phyloP scores from a whole-genome alignment of 2,888 invertebrate species.

The Drosophila peninsularis region DNA sequence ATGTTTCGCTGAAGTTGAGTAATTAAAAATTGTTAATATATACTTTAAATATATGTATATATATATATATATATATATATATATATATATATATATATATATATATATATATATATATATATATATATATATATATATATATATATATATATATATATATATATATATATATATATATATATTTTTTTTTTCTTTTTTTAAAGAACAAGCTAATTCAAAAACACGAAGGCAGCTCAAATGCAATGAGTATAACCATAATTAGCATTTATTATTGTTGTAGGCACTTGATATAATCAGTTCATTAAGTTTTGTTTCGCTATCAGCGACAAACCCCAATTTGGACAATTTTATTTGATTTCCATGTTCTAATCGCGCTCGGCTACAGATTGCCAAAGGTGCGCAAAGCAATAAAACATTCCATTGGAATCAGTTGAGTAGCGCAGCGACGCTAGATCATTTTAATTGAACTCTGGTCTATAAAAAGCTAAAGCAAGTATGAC shows the following conservation, averaged over 20 bases:
- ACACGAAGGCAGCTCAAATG: background rate
- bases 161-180: no score
- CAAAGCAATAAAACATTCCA: slow-evolving; percentile 22
- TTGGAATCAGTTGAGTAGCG: slow-evolving; percentile 12
- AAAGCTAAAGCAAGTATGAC: slow-evolving; percentile 17
- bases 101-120: no score
- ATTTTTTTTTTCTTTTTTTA: background rate
- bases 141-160: no score
- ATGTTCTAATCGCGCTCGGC: background rate
- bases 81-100: no score
- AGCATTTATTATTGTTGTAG: background rate
- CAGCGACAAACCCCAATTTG: background rate
- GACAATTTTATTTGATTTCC: background rate
- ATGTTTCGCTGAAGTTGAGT: background rate
- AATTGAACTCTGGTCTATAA: slow-evolving; percentile 44
- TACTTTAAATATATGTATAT: no score
- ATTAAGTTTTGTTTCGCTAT: background rate
- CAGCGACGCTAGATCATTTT: slow-evolving; percentile 29
- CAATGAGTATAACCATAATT: background rate
- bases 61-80: no score
- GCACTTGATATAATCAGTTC: background rate
- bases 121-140: no score
- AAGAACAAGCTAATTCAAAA: no score
- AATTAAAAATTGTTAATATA: background rate
- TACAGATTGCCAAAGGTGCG: background rate